A percentile compares a stretch with the other conserved stretches of the same genome.
phyloP scores from a whole-genome alignment of 35 echinoderm and acorn worm genomes.

The Amphiura filiformis region DNA sequence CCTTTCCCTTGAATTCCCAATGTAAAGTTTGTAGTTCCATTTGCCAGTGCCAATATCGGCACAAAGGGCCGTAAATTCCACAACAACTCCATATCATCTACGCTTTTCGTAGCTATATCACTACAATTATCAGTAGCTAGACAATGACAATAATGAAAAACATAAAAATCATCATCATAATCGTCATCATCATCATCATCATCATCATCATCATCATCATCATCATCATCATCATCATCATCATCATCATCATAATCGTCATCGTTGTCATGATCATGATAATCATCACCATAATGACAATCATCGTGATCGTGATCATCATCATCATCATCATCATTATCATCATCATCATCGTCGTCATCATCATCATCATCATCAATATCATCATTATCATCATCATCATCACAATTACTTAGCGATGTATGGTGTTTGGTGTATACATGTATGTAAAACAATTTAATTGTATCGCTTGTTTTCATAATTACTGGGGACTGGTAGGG shows the following conservation, averaged over 20 bases:
- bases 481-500: too few relatives aligned
- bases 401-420: too few relatives aligned
- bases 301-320: not conserved
- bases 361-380: not conserved
- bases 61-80: not conserved
- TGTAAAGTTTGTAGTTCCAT: not conserved
- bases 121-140: not conserved
- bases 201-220: conserved; percentile 1
- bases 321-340: conserved; percentile 6
- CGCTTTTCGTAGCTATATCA: not conserved
- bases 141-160: too few relatives aligned
- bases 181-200: not conserved
- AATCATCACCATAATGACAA: not conserved
- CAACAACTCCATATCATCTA: not conserved
- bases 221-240: too few relatives aligned
- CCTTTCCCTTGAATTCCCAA: not conserved
- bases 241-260: too few relatives aligned
- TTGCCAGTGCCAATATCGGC: not conserved
- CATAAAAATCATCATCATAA: too few relatives aligned
- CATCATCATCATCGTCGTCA: conserved; percentile 5
- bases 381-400: too few relatives aligned
- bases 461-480: too few relatives aligned
- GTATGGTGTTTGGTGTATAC: too few relatives aligned
- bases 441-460: too few relatives aligned
- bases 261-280: too few relatives aligned